phyloP scores from a whole-genome alignment of 2,113 vertebrate species.

The Oryzias javanicus region DNA sequence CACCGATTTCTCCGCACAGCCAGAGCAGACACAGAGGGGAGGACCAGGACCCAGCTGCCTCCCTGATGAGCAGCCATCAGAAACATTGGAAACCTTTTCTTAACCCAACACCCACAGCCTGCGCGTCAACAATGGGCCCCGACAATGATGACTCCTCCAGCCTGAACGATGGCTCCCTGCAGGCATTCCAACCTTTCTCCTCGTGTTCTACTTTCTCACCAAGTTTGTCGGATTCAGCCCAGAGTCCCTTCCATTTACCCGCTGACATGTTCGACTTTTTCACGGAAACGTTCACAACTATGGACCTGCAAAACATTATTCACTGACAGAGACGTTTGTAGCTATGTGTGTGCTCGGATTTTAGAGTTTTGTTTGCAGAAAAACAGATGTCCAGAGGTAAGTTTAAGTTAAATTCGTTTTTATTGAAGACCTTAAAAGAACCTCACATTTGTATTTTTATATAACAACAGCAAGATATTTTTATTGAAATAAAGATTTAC shows the following conservation, averaged over 20 bases:
- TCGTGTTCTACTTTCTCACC: conserved; percentile 92
- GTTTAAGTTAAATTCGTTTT: conserved; percentile 53
- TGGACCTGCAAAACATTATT: conserved; percentile 93
- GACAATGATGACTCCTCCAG: conserved; percentile 90
- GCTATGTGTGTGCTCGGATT: conserved; percentile 5
- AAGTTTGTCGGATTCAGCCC: conserved; percentile 86
- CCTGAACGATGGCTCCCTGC: conserved; percentile 88
- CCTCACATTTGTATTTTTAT: conserved; percentile 88
- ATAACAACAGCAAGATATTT: conserved; percentile 86
- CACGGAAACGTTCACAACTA: conserved; percentile 93
- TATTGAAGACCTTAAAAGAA: conserved; percentile 63
- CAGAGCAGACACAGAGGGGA: conserved; percentile 88
- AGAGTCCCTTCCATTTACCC: conserved; percentile 88
- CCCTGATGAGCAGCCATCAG: conserved; percentile 90
- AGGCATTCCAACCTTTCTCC: conserved; percentile 89
- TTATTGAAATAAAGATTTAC: conserved; percentile 88
- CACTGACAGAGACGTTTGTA: conserved; percentile 76
- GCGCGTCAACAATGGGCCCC: conserved; percentile 90
- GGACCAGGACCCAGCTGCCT: conserved; percentile 82
- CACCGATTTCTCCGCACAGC: conserved; percentile 84
- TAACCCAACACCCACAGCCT: conserved; percentile 89
- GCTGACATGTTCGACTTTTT: conserved; percentile 95
- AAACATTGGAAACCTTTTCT: conserved; percentile 98
- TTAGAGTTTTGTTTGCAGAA: conserved; percentile 35
- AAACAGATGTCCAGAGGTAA: conserved; percentile 78